phyloP scores from a whole-genome alignment of 2,113 vertebrate species.

The Bos taurus region ARS-UCD2.0 NC_037357.1:60769001-60769500 shows the following conservation, averaged over 20 bases:
- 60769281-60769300: not conserved
- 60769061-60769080: not conserved
- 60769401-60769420: not conserved
- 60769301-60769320: not conserved
- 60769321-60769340: slow-evolving; percentile 16
- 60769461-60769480: not conserved
- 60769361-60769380: not conserved
- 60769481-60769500: not conserved
- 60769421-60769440: not conserved
- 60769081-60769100: slow-evolving; percentile 9
- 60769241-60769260: slow-evolving; percentile 12
- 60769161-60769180: slow-evolving; percentile 41
- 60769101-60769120: slow-evolving; percentile 4
- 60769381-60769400: not conserved
- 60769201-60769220: slow-evolving; percentile 34
- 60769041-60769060: not conserved
- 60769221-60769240: slow-evolving; percentile 52
- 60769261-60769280: not conserved
- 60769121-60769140: slow-evolving; percentile 39
- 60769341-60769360: not conserved
- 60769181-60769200: slow-evolving; percentile 52
- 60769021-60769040: not conserved
- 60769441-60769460: not conserved
- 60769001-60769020: not conserved
- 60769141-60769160: slow-evolving; percentile 9